Percentiles rank a stretch among this genome's conserved stretches.
These are phyloP conservation scores for Chionis minor DNA, from an alignment of 2,113 vertebrate species.

Conservation along the genomic window DNA sequence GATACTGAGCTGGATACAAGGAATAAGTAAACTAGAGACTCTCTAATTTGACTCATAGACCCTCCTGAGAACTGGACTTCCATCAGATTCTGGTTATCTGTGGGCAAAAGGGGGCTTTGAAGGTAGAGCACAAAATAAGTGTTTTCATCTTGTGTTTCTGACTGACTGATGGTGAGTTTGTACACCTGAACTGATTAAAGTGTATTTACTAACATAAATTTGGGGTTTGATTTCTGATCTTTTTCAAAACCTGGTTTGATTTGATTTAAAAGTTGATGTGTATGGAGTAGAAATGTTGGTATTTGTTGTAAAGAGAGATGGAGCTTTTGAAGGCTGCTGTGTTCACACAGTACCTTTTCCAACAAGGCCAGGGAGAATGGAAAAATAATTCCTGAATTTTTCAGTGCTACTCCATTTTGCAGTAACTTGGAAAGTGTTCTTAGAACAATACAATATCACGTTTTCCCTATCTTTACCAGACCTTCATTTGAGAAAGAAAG, in stretches of 20 bases:
- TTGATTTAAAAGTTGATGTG: background rate
- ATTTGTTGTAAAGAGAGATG: background rate
- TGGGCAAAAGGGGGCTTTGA: background rate
- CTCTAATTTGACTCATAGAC: background rate
- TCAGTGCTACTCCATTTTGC: background rate
- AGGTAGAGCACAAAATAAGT: background rate
- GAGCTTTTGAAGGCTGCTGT: background rate
- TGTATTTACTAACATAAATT: background rate
- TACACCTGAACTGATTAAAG: background rate
- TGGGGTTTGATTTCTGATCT: rapidly evolving
- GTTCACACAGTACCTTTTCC: background rate
- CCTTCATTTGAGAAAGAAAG: background rate
- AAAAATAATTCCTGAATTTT: background rate
- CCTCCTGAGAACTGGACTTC: background rate
- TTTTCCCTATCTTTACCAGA: background rate
- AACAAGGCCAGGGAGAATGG: background rate
- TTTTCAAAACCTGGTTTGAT: background rate
- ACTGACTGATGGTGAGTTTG: background rate
- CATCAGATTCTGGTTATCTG: background rate
- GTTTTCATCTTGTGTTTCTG: background rate
- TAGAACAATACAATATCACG: rapidly evolving
- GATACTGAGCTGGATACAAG: background rate
- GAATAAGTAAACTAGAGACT: background rate
- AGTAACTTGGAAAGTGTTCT: background rate
- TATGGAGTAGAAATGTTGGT: background rate